A percentile compares a stretch with the other conserved stretches of the same genome.
Conservation (phyloP, 2,113 vertebrate species). For the Phyllopteryx taeniolatus region DNA sequence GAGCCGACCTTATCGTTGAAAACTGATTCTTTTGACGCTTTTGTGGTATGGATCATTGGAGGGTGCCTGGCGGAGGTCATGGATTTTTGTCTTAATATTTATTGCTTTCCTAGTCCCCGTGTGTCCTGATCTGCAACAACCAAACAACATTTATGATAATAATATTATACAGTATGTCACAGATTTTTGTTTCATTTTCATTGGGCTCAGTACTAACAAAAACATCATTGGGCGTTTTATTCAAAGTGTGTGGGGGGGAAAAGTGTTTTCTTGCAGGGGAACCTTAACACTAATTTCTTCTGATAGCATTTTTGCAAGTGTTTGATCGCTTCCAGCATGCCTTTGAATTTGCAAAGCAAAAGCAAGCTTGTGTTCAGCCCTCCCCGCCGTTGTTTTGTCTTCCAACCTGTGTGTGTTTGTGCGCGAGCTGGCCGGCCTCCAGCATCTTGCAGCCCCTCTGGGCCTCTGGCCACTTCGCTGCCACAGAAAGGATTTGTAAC, state of each 20-base stretch:
- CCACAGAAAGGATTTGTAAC: conserved; percentile 54
- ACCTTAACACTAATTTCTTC: conserved; percentile 8
- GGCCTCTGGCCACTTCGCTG: conserved; percentile 31
- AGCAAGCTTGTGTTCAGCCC: conserved; percentile 1
- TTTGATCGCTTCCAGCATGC: neutral
- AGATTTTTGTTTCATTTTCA: neutral
- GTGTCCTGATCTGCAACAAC: too few relatives aligned
- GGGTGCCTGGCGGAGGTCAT: too few relatives aligned
- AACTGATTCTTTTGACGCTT: too few relatives aligned
- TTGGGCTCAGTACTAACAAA: neutral
- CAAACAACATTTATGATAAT: neutral
- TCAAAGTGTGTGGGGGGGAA: neutral
- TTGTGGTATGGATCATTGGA: too few relatives aligned
- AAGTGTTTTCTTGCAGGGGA: neutral
- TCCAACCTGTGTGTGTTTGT: conserved; percentile 11
- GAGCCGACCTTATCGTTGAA: too few relatives aligned
- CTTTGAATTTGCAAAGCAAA: neutral
- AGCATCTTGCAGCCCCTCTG: conserved; percentile 29
- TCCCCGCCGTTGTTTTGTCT: neutral
- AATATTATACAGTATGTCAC: neutral
- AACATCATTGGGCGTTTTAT: neutral
- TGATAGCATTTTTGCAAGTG: conserved; percentile 8
- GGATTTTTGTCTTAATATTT: too few relatives aligned
- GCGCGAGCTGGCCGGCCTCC: conserved; percentile 31
- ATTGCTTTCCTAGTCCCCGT: too few relatives aligned